These are phyloP conservation scores for Arctocebus calabarensis DNA, from an alignment of 2,797 vertebrate species.

Conservation along the genomic window DNA sequence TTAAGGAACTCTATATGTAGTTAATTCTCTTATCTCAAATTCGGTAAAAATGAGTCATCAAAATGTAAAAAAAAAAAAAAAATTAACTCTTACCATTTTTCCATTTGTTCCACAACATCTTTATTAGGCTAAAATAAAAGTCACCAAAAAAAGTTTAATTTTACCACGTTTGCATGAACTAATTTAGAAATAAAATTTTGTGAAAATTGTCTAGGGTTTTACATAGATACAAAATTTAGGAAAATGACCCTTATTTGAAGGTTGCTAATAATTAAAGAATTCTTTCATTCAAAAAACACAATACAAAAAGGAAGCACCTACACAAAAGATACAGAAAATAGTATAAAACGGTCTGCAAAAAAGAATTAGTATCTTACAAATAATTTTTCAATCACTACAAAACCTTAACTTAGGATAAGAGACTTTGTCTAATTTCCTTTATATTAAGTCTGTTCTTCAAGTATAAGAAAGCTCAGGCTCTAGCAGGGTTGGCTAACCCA, in stretches of 20 bases:
- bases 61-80: constrained; percentile 21
- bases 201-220: constrained; percentile 52
- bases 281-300: constrained; percentile 44
- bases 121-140: constrained; percentile 85
- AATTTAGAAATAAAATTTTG: constrained; percentile 46
- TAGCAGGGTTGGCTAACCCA: not conserved
- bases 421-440: not conserved
- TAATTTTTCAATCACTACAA: constrained; percentile 27
- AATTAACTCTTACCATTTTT: constrained; percentile 87
- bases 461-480: constrained; percentile 24
- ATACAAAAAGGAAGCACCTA: constrained; percentile 7
- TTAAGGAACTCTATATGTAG: constrained; percentile 21
- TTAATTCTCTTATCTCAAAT: constrained; percentile 46
- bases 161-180: constrained; percentile 44
- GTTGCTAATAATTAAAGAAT: constrained; percentile 35
- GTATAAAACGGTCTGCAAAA: not conserved
- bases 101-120: constrained; percentile 89
- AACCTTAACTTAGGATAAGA: not conserved
- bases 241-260: not conserved
- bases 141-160: constrained; percentile 53
- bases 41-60: constrained; percentile 38
- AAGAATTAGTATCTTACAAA: not conserved
- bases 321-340: constrained; percentile 7
- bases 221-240: constrained; percentile 56
- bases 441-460: constrained; percentile 39